Percentiles rank a stretch among this genome's conserved stretches.
These are phyloP conservation scores for Tetheella fluctuosa DNA, from an alignment of 2,888 invertebrate genomes.

Conservation along the genomic window DNA sequence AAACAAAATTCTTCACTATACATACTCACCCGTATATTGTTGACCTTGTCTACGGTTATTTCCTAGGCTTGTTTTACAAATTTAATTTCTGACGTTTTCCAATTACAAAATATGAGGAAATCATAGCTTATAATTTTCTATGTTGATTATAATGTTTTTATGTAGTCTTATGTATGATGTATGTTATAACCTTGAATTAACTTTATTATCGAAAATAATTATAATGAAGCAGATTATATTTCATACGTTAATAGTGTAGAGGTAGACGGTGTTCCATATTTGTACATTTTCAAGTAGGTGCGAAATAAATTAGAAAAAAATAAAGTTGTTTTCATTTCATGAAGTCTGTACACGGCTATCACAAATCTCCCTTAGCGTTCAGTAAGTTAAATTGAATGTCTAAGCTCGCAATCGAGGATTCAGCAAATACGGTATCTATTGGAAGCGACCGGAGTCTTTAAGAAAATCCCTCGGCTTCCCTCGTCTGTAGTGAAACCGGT, in stretches of 20 bases:
- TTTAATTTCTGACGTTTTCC: neutral
- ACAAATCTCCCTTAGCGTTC: constrained; percentile 65
- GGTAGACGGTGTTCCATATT: too few relatives aligned
- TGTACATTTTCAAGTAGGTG: neutral
- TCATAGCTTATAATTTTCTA: too few relatives aligned
- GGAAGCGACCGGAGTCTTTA: constrained; percentile 67
- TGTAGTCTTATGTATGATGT: too few relatives aligned
- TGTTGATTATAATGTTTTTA: too few relatives aligned
- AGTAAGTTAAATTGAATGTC: constrained; percentile 78
- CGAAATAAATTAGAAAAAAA: neutral
- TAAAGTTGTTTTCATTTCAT: constrained; percentile 26
- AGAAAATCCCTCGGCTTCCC: constrained; percentile 64
- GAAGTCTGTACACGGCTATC: constrained; percentile 49
- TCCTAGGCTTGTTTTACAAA: neutral
- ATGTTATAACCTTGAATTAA: too few relatives aligned
- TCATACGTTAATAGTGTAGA: too few relatives aligned
- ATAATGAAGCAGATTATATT: too few relatives aligned
- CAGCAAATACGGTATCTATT: constrained; percentile 74
- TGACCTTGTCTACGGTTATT: constrained; percentile 7
- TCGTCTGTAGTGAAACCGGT: constrained; percentile 46
- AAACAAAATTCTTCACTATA: constrained; percentile 35
- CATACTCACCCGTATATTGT: constrained; percentile 16
- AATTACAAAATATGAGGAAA: neutral
- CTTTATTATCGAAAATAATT: too few relatives aligned
- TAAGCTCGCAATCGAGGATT: constrained; percentile 71